These are phyloP conservation scores for Solen grandis DNA, from an alignment of 1,140 invertebrate species.

Conservation along the genomic window DNA sequence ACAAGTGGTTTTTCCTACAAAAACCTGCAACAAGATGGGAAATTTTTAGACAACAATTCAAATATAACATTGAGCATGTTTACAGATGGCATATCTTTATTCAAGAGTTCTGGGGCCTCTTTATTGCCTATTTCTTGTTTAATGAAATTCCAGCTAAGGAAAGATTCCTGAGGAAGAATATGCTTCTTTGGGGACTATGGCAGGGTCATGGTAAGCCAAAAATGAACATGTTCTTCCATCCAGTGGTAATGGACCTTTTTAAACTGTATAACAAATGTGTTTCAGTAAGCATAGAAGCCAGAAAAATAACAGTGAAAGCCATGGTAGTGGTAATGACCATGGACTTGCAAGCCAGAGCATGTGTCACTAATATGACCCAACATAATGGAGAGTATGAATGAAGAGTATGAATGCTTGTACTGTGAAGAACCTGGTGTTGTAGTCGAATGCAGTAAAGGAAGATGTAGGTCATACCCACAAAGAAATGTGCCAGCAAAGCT, in stretches of 20 bases:
- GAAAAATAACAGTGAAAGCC: neutral
- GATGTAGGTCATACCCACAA: neutral
- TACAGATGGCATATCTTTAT: constrained; percentile 44
- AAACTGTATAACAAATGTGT: constrained; percentile 17
- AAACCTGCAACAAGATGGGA: constrained; percentile 9
- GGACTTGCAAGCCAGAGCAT: constrained; percentile 43
- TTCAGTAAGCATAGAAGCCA: neutral
- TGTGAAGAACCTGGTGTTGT: constrained; percentile 44
- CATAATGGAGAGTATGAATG: constrained; percentile 44
- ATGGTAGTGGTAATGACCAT: constrained; percentile 13
- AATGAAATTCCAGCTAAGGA: constrained; percentile 40
- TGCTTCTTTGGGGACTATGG: constrained; percentile 44
- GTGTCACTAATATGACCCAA: constrained; percentile 49
- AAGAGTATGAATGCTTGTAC: constrained; percentile 18
- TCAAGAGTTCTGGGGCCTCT: constrained; percentile 28
- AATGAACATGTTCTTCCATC: constrained; percentile 36
- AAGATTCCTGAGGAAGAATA: constrained; percentile 45
- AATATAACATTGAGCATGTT: constrained; percentile 31
- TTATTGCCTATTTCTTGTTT: constrained; percentile 43
- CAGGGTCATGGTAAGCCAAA: constrained; percentile 43
- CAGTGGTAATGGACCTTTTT: constrained; percentile 18
- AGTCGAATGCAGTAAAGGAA: constrained; percentile 41
- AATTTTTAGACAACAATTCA: neutral
- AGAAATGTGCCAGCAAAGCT: neutral
- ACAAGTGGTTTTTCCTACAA: constrained; percentile 33